Evolutionary conservation across 1,140 invertebrate genomes (phyloP).

Genomic region (Bombyx mandarina): DNA sequence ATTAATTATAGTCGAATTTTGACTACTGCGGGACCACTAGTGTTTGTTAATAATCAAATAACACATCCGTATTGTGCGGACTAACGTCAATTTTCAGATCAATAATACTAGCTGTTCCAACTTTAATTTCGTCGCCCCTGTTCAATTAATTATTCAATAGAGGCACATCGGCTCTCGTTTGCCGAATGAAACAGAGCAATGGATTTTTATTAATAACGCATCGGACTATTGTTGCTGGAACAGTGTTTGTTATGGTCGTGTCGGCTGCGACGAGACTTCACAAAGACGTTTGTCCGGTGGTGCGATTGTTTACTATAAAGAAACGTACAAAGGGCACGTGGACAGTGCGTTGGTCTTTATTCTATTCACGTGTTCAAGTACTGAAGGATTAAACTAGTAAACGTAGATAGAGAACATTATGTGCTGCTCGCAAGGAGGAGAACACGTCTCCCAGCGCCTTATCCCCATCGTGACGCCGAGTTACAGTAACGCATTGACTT

Average conservation of each 20-base stretch:
- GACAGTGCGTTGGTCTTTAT: not conserved
- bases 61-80: too few species aligned
- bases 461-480: too few species aligned
- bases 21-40: too few species aligned
- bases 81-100: slow-evolving; percentile 14
- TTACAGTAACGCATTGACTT: not conserved
- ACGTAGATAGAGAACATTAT: too few species aligned
- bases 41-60: too few species aligned
- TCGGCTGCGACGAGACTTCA: slow-evolving; percentile 7
- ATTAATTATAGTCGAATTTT: too few species aligned
- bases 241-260: slow-evolving; percentile 22
- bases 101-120: slow-evolving; percentile 26
- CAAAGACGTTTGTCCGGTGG: slow-evolving; percentile 43
- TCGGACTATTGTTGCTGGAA: slow-evolving; percentile 14
- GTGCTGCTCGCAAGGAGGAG: too few species aligned
- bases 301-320: slow-evolving; percentile 40
- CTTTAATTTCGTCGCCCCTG: slow-evolving; percentile 25
- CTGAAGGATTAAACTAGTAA: too few species aligned
- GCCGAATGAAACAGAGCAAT: slow-evolving; percentile 32
- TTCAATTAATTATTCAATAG: slow-evolving; percentile 54
- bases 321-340: slow-evolving; percentile 16
- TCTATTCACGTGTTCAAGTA: too few species aligned
- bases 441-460: not conserved
- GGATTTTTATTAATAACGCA: slow-evolving; percentile 36
- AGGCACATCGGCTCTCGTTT: slow-evolving; percentile 27